Base-by-base conservation (phyloP, 2,888 invertebrate species). In the Drosophila neotestacea region DNA sequence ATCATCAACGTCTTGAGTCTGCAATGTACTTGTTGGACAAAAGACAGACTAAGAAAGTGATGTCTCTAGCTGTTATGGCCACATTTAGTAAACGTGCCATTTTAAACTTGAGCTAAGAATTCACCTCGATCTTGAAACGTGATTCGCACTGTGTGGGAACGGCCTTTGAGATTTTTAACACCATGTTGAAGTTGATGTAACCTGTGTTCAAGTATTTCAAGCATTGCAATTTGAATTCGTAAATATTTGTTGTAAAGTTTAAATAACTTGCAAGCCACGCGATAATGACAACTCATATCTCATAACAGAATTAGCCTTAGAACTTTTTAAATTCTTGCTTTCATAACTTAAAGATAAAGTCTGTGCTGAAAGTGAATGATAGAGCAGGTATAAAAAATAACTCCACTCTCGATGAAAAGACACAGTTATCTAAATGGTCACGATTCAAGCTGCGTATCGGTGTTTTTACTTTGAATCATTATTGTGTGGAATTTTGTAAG, bases 101-200 rank as follows among this genome's bases (percentile, higher is more conserved):
- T 85, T 44, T 60, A 41, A 39, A 51, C 44, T 27, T 47, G 51
- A 52, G 36, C 38, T 32, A 82, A 84, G 81, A 85, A 82, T 81
- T 90, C 81, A 89, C 91, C 90, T 90, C 90, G 90, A 89, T 91
- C 91, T 89, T 90, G 91, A 91, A 90, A 91, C 91, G 90, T 91
- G 91, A 88, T 88, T 85, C 73, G 81, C 42, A 60, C 28, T 51
- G 66, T 56, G 59, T 22, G 54, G 32, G 44, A 47, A 47, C 38
- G 76, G 78, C 62, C 76, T 69, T 69, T 73, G 27, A 30, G 51
- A 34, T 34, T 69, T 71, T 79, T 75, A 68, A 73, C 85, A 82
- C 69, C 68, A 71, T 69, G 44, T 75, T 56, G 36, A 54, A 66
- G 59, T 48, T 16, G 50, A 9, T 62, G 56, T 47, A 79, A 69